These are phyloP conservation scores for Cetonia aurata DNA, from an alignment of 2,888 invertebrate species.

Conservation along the genomic window DNA sequence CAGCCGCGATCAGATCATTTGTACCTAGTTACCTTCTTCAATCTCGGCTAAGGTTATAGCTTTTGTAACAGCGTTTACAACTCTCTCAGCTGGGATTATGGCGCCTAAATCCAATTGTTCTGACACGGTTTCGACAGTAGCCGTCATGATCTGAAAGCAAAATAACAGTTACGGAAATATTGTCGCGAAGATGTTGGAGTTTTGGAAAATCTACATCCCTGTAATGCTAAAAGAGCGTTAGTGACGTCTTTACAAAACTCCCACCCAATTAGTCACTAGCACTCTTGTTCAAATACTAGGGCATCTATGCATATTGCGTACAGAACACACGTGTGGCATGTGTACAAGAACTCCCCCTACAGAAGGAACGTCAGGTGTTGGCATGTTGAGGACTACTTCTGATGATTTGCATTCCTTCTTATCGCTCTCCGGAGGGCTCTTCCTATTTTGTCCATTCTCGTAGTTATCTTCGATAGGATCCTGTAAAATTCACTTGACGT, in stretches of 20 bases:
- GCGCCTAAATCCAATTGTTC: constrained; percentile 92
- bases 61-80: constrained; percentile 84
- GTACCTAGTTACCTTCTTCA: constrained; percentile 80
- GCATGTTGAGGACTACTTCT: constrained; percentile 74
- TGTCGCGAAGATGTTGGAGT: background rate
- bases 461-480: constrained; percentile 77
- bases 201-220: constrained; percentile 33
- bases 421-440: constrained; percentile 79
- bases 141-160: constrained; percentile 87
- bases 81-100: constrained; percentile 82
- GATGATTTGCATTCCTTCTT: constrained; percentile 74
- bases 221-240: constrained; percentile 42
- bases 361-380: constrained; percentile 79
- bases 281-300: constrained; percentile 44
- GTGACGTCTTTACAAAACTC: constrained; percentile 32
- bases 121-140: constrained; percentile 94
- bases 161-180: background rate
- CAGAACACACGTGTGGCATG: constrained; percentile 90
- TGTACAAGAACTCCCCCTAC: constrained; percentile 90
- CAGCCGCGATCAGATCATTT: background rate
- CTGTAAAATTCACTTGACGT: constrained; percentile 62
- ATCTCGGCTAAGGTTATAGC: constrained; percentile 90
- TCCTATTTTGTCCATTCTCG: constrained; percentile 75
- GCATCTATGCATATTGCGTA: constrained; percentile 60
- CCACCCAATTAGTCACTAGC: constrained; percentile 44